Conservation (phyloP, 2,113 vertebrate genomes). For the Melanotaenia duboulayi region DNA sequence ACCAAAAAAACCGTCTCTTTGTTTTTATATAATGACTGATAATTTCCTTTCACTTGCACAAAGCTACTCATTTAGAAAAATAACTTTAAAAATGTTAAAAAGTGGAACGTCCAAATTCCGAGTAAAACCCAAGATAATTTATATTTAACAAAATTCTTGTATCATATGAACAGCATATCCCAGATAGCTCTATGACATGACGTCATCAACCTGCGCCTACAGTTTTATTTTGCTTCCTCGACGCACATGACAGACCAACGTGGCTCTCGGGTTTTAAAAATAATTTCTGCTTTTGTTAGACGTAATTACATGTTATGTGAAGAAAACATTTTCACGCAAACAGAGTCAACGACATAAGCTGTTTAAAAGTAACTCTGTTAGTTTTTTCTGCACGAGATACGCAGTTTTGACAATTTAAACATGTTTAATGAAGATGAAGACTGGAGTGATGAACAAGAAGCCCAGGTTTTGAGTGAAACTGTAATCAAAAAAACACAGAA, state of each 20-base stretch:
- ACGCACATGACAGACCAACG: conserved; percentile 58
- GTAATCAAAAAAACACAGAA: conserved; percentile 18
- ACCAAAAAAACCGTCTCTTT: neutral
- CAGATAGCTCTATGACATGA: neutral
- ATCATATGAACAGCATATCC: conserved; percentile 43
- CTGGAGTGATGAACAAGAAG: conserved; percentile 77
- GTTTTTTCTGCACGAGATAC: neutral
- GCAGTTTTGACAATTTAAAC: conserved; percentile 8
- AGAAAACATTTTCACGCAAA: neutral
- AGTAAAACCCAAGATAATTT: too few species aligned
- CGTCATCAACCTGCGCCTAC: conserved; percentile 62
- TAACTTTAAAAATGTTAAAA: too few species aligned
- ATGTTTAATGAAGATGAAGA: conserved; percentile 84
- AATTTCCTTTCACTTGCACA: neutral
- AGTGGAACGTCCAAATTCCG: too few species aligned
- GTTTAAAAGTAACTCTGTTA: neutral
- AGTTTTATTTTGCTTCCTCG: conserved; percentile 57
- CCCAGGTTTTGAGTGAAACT: conserved; percentile 21
- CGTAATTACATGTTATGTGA: neutral
- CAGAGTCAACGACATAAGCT: neutral
- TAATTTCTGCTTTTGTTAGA: neutral
- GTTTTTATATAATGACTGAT: neutral
- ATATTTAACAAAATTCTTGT: too few species aligned
- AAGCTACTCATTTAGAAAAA: neutral
- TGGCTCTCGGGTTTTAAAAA: conserved; percentile 37